These are phyloP conservation scores for Melipona beecheii DNA, from an alignment of 2,888 invertebrate species.

Conservation along the genomic window DNA sequence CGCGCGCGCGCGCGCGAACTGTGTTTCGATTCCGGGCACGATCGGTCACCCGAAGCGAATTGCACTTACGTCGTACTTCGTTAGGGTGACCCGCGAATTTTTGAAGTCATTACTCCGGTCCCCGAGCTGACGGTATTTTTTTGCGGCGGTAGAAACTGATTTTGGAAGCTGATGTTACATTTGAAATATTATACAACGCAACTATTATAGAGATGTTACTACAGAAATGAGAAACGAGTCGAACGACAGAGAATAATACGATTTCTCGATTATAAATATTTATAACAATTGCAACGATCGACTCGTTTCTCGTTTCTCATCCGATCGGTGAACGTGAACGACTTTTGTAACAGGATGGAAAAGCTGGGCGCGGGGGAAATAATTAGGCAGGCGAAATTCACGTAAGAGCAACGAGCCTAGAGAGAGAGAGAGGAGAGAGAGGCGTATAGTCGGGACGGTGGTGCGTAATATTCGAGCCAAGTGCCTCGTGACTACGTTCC, in stretches of 20 bases:
- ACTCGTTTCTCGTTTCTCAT: background rate
- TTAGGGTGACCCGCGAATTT: conserved; percentile 58
- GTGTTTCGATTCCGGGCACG: conserved; percentile 62
- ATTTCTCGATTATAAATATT: too few relatives aligned
- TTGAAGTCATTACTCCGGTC: conserved; percentile 39
- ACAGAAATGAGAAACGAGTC: too few relatives aligned
- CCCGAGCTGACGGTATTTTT: background rate
- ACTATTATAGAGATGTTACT: too few relatives aligned
- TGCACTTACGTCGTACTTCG: conserved; percentile 65
- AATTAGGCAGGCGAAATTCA: background rate
- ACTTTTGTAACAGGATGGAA: background rate
- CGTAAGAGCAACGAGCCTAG: background rate
- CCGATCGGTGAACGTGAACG: background rate
- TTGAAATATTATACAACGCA: too few relatives aligned
- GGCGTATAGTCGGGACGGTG: background rate
- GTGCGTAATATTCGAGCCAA: conserved; percentile 70
- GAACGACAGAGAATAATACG: too few relatives aligned
- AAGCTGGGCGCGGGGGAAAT: background rate
- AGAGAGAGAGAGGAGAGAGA: too few relatives aligned
- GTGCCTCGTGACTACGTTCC: conserved; percentile 65
- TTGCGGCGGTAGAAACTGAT: background rate
- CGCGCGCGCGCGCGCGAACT: background rate
- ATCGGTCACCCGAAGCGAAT: conserved; percentile 64
- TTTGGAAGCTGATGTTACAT: background rate
- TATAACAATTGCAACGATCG: too few relatives aligned